These are phyloP conservation scores for Oasisia sp. DNA, from an alignment of 2,888 invertebrate genomes.

Conservation along the genomic window DNA sequence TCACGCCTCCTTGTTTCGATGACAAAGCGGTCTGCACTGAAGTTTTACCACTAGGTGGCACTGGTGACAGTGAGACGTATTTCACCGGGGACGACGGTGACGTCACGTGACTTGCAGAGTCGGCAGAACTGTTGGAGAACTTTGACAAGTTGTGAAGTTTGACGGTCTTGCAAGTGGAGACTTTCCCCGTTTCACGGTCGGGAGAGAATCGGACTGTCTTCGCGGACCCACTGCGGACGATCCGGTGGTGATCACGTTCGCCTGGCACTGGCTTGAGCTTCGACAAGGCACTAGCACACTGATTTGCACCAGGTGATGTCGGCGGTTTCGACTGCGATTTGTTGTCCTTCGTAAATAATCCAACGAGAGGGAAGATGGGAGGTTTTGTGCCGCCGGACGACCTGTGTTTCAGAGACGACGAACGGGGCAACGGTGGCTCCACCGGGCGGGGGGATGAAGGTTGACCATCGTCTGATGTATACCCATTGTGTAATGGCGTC, in stretches of 20 bases:
- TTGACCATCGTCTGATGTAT: background rate
- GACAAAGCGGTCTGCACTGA: background rate
- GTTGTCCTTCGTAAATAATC: background rate
- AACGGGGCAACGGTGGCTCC: background rate
- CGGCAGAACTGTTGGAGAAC: background rate
- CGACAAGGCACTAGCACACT: background rate
- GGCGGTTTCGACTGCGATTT: slow-evolving; percentile 9
- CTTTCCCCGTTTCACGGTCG: background rate
- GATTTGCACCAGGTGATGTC: background rate
- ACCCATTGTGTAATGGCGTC: background rate
- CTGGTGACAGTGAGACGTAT: background rate
- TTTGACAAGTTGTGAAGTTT: background rate
- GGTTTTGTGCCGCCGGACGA: slow-evolving; percentile 6
- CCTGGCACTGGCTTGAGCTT: background rate
- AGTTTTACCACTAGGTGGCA: background rate
- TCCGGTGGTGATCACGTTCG: background rate
- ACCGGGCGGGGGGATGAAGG: background rate
- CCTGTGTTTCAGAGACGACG: slow-evolving; percentile 10
- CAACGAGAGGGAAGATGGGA: background rate
- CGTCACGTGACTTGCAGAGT: background rate
- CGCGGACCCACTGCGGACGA: background rate
- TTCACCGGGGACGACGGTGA: background rate
- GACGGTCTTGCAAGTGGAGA: background rate
- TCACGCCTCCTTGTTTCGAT: background rate
- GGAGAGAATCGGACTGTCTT: background rate